Base-by-base conservation (phyloP, 53 echinoderm and acorn worm genomes). In the Antedon mediterranea region DNA sequence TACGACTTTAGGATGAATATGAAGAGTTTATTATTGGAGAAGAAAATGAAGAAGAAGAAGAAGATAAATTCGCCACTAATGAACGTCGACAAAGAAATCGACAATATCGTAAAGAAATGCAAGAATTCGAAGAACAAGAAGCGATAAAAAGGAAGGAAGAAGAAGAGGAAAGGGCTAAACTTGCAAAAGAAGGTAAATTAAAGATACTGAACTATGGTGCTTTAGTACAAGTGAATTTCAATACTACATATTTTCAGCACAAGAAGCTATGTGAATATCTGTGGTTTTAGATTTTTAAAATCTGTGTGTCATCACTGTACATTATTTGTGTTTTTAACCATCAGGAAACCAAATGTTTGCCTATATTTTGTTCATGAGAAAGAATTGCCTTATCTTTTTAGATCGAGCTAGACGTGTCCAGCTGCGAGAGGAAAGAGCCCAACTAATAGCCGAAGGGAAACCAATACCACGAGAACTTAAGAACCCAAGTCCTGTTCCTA, bases 401-500 rank as follows among this genome's bases (percentile, higher is more conserved):
- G 34, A 76, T 57, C 57, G 81, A 37, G 81, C 73, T 28, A 73
- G 30, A 18, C 28, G 74, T 28, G 81, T 73, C 33, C 43, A 32
- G 18, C 18, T 33, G 29, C 73, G 81, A 32, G 81, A 81, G 30
- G 75, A 71, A 30, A 74, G 75, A 23, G 43, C 30, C 20, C 31
- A 29, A 34, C 57, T 74, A 13, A 81, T 81, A 33, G 43, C 74
- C 44, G 73, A 81, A 43, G 81, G 75, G 8, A 81, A 81, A 30
- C 1, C n/a, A 0, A 33, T 81, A 31, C 81, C 81, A 43, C 7
- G 3, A 73, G 81, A 81, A 34, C 32, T 33, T 34, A 29, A 70
- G 4, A 23, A 8, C 23, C 57, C 57, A 3, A 15, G 14, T 18
- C 14, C 23, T 3, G 11, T 23, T 3, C 57, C 57, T 15, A 13